Evolutionary conservation across 2,113 vertebrate species (phyloP).

Genomic region (Cheilinus undulatus): DNA sequence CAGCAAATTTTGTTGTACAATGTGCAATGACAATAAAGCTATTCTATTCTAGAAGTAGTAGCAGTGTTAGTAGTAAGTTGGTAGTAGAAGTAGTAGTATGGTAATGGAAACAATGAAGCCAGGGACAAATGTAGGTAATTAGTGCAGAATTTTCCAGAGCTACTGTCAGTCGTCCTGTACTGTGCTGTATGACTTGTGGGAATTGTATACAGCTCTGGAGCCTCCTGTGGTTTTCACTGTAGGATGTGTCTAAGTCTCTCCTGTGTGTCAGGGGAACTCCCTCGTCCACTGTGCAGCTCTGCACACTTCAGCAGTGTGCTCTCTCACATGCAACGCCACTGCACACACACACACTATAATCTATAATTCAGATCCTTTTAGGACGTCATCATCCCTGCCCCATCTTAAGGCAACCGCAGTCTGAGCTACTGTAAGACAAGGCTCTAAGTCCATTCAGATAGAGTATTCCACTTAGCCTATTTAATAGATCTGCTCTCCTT

Average conservation of each 20-base stretch:
- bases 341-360: constrained; percentile 61
- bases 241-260: constrained; percentile 47
- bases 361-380: constrained; percentile 71
- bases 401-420: constrained; percentile 59
- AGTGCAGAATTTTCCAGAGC: neutral
- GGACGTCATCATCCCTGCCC: constrained; percentile 60
- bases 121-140: neutral
- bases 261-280: constrained; percentile 31
- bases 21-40: too few species aligned
- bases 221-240: constrained; percentile 35
- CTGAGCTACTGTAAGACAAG: constrained; percentile 58
- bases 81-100: too few species aligned
- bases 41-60: too few species aligned
- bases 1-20: too few species aligned
- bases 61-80: too few species aligned
- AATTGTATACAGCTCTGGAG: constrained; percentile 20
- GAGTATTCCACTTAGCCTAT: constrained; percentile 54
- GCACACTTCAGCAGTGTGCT: constrained; percentile 21
- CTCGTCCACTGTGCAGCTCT: constrained; percentile 23
- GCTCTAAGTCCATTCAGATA: constrained; percentile 48
- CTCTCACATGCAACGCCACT: constrained; percentile 38
- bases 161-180: neutral
- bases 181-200: constrained; percentile 3
- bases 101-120: too few species aligned
- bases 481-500: constrained; percentile 59